These are phyloP conservation scores for Phytoseiulus persimilis DNA, from an alignment of 2,888 invertebrate genomes.

Conservation along the genomic window DNA sequence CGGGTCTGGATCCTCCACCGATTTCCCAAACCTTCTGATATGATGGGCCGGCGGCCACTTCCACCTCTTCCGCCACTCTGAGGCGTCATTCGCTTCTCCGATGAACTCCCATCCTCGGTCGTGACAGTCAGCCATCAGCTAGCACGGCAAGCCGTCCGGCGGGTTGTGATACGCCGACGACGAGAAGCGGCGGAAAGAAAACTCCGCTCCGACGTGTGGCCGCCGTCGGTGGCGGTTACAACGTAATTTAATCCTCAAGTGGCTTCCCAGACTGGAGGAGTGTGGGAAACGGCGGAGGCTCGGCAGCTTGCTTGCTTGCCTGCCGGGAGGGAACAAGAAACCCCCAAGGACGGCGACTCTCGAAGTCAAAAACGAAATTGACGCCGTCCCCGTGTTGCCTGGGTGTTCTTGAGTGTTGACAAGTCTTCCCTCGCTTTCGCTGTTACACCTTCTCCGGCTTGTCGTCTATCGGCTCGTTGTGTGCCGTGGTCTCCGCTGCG, in stretches of 20 bases:
- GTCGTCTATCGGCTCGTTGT: background rate
- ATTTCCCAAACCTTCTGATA: background rate
- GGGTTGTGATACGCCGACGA: background rate
- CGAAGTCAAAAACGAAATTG: background rate
- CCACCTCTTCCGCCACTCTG: background rate
- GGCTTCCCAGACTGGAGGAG: background rate
- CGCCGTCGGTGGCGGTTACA: background rate
- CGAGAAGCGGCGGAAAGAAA: background rate
- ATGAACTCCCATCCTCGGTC: background rate
- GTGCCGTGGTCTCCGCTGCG: background rate
- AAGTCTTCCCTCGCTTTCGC: background rate
- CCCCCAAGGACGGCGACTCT: background rate
- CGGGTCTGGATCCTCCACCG: too few relatives aligned
- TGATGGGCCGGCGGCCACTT: background rate
- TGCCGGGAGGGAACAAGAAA: background rate
- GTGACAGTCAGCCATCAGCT: background rate
- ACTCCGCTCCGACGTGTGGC: background rate
- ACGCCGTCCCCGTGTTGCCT: background rate
- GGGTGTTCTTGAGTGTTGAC: background rate
- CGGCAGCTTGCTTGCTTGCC: background rate
- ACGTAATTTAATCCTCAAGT: constrained; percentile 39
- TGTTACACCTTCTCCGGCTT: background rate
- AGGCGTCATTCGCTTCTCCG: background rate
- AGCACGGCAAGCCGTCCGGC: background rate
- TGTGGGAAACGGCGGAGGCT: background rate